Conservation (phyloP, 2,797 vertebrate genomes). For the Bradypodion ventrale region DNA sequence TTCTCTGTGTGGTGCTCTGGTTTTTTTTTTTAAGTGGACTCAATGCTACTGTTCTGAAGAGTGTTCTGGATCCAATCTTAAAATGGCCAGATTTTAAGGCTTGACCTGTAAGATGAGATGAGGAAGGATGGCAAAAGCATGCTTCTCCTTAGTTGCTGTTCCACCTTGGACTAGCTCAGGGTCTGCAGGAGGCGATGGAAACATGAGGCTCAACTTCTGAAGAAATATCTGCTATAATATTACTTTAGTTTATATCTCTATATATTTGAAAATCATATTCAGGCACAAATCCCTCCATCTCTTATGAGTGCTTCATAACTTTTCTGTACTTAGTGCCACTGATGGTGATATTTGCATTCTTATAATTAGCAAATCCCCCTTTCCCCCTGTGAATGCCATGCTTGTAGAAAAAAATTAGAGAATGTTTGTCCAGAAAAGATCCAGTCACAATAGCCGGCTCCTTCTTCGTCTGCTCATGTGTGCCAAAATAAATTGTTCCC, state of each 20-base stretch:
- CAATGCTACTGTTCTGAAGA: too few relatives aligned
- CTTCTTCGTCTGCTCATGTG: constrained; percentile 19
- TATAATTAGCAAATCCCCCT: constrained; percentile 39
- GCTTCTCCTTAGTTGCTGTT: not conserved
- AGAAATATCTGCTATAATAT: not conserved
- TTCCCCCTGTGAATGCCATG: constrained; percentile 40
- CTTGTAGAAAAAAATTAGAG: constrained; percentile 43
- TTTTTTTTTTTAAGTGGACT: too few relatives aligned
- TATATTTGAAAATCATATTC: not conserved
- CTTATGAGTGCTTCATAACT: not conserved
- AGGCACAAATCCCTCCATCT: not conserved
- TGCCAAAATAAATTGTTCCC: constrained; percentile 20
- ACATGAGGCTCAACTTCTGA: not conserved
- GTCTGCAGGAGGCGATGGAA: not conserved
- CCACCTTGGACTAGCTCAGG: not conserved
- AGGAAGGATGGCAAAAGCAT: not conserved
- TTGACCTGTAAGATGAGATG: not conserved
- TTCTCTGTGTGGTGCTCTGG: too few relatives aligned
- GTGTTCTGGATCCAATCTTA: too few relatives aligned
- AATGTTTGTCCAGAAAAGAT: constrained; percentile 44
- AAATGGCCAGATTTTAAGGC: too few relatives aligned
- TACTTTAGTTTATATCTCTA: not conserved
- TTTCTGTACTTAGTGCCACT: not conserved
- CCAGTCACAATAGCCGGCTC: not conserved
- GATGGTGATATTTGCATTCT: constrained; percentile 34